These are phyloP conservation scores for Buteo buteo DNA, from an alignment of 2,113 vertebrate species.

Conservation along the genomic window DNA sequence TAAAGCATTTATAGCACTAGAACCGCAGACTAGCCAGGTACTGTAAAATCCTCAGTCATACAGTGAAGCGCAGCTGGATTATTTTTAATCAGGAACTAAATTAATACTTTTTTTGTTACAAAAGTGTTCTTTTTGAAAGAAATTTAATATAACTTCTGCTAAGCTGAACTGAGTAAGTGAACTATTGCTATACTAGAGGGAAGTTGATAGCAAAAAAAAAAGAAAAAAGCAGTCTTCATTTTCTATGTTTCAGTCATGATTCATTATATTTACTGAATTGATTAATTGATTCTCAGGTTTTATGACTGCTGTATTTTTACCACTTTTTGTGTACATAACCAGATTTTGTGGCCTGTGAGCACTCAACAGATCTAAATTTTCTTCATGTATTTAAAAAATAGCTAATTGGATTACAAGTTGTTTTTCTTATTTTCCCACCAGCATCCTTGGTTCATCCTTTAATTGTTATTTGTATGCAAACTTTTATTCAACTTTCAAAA, in stretches of 20 bases:
- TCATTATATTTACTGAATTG: neutral
- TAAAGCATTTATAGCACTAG: neutral
- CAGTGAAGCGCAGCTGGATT: neutral
- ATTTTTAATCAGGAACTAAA: neutral
- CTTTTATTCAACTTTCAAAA: neutral
- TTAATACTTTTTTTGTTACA: neutral
- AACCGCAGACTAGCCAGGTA: neutral
- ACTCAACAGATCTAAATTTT: neutral
- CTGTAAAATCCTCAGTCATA: neutral
- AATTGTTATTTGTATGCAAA: neutral
- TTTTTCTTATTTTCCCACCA: neutral
- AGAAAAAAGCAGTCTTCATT: rapidly evolving
- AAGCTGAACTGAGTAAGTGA: neutral
- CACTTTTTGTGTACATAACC: neutral
- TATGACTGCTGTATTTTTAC: neutral
- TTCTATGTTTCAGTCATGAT: neutral
- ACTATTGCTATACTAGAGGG: neutral
- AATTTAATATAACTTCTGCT: neutral
- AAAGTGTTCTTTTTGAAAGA: neutral
- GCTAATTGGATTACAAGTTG: neutral
- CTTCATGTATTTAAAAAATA: neutral
- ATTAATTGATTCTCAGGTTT: neutral
- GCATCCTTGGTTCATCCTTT: neutral
- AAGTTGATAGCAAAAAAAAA: neutral
- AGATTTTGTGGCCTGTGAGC: neutral